Evolutionary conservation across 2,797 vertebrate genomes (phyloP).

Genomic region (Neosilurus hyrtlii): DNA sequence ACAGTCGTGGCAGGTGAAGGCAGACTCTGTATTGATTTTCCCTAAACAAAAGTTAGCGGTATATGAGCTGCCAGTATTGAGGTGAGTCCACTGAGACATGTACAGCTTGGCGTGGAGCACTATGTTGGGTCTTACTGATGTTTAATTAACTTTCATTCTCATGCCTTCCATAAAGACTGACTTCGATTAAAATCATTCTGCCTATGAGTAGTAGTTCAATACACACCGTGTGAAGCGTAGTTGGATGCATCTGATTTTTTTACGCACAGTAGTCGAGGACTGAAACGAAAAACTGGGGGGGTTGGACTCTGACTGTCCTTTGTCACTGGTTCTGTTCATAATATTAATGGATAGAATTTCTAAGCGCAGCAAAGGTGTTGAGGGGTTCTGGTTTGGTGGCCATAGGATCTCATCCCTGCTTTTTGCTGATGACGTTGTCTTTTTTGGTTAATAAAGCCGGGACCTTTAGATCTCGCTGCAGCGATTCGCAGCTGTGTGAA

Average conservation of each 20-base stretch:
- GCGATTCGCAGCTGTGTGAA: no score
- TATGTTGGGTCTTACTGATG: background rate
- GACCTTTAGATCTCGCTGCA: no score
- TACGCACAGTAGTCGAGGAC: background rate
- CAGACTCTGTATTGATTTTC: conserved; percentile 4
- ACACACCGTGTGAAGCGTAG: background rate
- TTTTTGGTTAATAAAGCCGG: no score
- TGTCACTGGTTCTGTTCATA: no score
- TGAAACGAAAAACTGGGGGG: background rate
- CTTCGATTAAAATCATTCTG: conserved; percentile 37
- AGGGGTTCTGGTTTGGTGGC: no score
- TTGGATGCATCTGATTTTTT: background rate
- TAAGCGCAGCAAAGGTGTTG: no score
- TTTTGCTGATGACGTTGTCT: no score
- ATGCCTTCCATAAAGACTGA: conserved; percentile 17
- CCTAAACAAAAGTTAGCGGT: conserved; percentile 4
- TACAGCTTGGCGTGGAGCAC: background rate
- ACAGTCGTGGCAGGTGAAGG: conserved; percentile 19
- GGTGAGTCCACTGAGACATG: conserved; percentile 11
- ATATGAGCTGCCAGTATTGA: conserved; percentile 16
- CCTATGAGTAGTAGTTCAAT: background rate
- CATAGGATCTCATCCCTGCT: no score
- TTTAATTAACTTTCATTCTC: conserved; percentile 17
- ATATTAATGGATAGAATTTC: no score
- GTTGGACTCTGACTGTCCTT: no score